Evolutionary conservation across 2,888 invertebrate genomes (phyloP).

Genomic region (Herminia tarsipennalis): DNA sequence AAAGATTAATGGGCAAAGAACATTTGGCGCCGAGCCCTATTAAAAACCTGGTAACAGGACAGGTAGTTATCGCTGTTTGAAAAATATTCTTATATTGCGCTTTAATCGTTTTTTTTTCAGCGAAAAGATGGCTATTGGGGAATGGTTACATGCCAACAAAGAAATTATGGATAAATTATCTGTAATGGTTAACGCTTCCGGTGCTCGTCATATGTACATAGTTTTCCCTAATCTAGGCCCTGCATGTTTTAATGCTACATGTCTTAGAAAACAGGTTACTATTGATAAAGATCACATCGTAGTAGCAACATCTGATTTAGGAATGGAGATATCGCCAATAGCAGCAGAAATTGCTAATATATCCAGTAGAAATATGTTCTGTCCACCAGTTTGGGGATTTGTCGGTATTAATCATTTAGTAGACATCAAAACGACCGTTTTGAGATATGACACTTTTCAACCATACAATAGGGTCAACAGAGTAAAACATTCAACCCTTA

Average conservation of each 20-base stretch:
- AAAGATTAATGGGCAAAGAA: too few relatives aligned
- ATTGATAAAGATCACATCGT: conserved; percentile 80
- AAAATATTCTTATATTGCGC: too few relatives aligned
- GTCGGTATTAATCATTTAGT: conserved; percentile 84
- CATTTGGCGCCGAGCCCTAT: too few relatives aligned
- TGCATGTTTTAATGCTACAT: conserved; percentile 85
- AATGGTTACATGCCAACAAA: conserved; percentile 68
- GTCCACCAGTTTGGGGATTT: conserved; percentile 88
- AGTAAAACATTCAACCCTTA: conserved; percentile 78
- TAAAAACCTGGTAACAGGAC: too few relatives aligned
- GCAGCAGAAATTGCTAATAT: conserved; percentile 76
- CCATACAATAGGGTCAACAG: conserved; percentile 80
- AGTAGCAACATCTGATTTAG: conserved; percentile 85
- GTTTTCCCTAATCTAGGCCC: conserved; percentile 84
- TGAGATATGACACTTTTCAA: conserved; percentile 79
- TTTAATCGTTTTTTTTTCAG: conserved; percentile 48
- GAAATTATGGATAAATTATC: conserved; percentile 72
- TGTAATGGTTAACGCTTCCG: conserved; percentile 78
- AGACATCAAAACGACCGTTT: conserved; percentile 82
- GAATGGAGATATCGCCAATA: conserved; percentile 71
- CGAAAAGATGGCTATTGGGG: conserved; percentile 58
- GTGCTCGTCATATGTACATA: conserved; percentile 74
- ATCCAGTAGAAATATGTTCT: conserved; percentile 78
- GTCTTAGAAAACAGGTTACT: conserved; percentile 68
- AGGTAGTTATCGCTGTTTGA: too few relatives aligned